Percentiles rank a stretch among this genome's conserved stretches.
Conservation (phyloP, 2,888 invertebrate species). For the Lepetodrilus schrolli region DNA sequence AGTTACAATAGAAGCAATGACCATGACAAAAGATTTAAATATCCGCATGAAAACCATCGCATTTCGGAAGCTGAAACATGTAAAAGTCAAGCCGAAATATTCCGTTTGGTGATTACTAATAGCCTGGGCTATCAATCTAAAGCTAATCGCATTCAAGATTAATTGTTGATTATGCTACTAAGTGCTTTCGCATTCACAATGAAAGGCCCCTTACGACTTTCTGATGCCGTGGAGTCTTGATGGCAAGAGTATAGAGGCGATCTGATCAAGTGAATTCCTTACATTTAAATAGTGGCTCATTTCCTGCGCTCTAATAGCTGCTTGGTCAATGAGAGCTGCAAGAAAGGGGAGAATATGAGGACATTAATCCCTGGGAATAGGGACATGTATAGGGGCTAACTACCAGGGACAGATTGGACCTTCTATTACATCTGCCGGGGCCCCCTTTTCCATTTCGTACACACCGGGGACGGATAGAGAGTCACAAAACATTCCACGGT, state of each 20-base stretch:
- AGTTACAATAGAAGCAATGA: not conserved
- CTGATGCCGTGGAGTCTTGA: constrained; percentile 1
- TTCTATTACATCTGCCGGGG: constrained; percentile 26
- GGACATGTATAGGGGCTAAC: not conserved
- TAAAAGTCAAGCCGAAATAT: constrained; percentile 21
- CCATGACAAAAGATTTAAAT: not conserved
- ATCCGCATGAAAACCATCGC: not conserved
- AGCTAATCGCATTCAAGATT: constrained; percentile 28
- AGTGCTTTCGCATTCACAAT: constrained; percentile 31
- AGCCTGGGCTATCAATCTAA: constrained; percentile 26
- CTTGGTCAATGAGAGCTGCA: constrained; percentile 17
- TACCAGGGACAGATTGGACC: constrained; percentile 11
- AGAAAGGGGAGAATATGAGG: constrained; percentile 20
- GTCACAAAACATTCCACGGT: constrained; percentile 15
- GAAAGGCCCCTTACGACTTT: constrained; percentile 30
- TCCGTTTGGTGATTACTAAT: constrained; percentile 7
- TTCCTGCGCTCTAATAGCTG: constrained; percentile 26
- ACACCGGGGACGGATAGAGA: constrained; percentile 7
- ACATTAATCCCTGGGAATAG: constrained; percentile 10
- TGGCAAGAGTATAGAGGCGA: constrained; percentile 6
- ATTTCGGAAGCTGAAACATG: not conserved
- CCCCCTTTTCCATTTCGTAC: not conserved
- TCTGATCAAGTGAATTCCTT: constrained; percentile 15
- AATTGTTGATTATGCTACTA: constrained; percentile 30
- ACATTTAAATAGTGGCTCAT: constrained; percentile 29